Percentiles rank a stretch among this genome's conserved stretches.
Conservation (phyloP, 2,113 vertebrate species). For the Elachura formosa region DNA sequence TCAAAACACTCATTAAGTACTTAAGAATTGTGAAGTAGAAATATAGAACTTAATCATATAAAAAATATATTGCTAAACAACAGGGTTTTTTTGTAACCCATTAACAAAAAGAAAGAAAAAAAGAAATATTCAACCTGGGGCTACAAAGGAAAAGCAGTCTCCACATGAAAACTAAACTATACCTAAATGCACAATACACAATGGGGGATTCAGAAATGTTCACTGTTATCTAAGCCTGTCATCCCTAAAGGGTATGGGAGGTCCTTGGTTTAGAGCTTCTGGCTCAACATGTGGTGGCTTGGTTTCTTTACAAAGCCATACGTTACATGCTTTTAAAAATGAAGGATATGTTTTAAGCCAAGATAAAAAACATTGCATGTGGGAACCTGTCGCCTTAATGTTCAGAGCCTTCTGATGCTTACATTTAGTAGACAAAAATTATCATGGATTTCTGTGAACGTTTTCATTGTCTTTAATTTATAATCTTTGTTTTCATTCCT, state of each 20-base stretch:
- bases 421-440: too few species aligned
- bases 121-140: neutral
- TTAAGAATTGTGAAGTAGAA: slow-evolving; percentile 28
- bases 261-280: neutral
- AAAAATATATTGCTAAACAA: slow-evolving; percentile 24
- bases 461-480: too few species aligned
- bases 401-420: too few species aligned
- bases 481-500: too few species aligned
- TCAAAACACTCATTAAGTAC: slow-evolving; percentile 42
- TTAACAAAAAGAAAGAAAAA: neutral
- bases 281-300: neutral
- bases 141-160: neutral
- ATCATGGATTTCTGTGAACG: too few species aligned
- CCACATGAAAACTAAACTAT: neutral
- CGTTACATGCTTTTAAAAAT: neutral
- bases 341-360: neutral
- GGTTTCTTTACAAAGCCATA: neutral
- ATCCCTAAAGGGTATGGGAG: neutral
- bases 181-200: neutral
- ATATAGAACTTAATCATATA: slow-evolving; percentile 50
- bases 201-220: neutral
- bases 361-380: neutral
- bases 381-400: too few species aligned
- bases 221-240: neutral
- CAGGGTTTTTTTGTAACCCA: slow-evolving; percentile 20